Percentiles rank a stretch among this genome's conserved stretches.
Conservation (phyloP, 2,888 invertebrate genomes). For the Dione vanillae region DNA sequence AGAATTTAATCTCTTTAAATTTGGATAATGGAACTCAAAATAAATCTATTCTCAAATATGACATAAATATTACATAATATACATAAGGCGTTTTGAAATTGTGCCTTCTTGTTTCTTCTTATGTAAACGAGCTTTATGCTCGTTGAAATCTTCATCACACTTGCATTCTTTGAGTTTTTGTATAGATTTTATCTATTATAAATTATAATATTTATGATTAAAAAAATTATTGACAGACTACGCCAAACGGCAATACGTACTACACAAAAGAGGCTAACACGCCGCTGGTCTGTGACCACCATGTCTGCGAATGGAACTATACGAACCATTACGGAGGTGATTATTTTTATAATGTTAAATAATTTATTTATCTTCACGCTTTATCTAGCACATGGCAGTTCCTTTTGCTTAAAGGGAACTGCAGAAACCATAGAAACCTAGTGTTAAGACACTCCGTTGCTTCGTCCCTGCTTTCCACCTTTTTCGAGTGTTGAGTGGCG, state of each 20-base stretch:
- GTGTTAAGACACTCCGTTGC: no score
- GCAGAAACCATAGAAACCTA: no score
- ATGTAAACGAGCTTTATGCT: not conserved
- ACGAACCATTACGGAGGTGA: conserved; percentile 77
- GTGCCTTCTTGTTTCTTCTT: not conserved
- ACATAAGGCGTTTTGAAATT: not conserved
- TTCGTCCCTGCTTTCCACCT: no score
- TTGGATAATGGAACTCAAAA: no score
- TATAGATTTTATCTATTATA: not conserved
- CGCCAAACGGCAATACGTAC: conserved; percentile 72
- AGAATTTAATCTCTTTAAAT: no score
- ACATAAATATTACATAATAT: no score
- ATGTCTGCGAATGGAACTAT: conserved; percentile 79
- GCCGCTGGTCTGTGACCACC: conserved; percentile 72
- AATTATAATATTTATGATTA: not conserved
- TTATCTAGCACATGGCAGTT: no score
- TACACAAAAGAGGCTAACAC: conserved; percentile 71
- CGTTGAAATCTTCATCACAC: not conserved
- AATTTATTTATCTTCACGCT: no score
- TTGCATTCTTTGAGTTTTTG: not conserved
- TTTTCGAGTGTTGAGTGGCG: no score
- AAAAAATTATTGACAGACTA: conserved; percentile 55
- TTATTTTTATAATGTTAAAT: not conserved
- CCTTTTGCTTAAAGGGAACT: no score
- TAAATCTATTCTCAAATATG: no score